Percentiles rank a stretch among this genome's conserved stretches.
Evolutionary conservation across 1,140 invertebrate genomes (phyloP).

Genomic region (Drosophila seguyi): DNA sequence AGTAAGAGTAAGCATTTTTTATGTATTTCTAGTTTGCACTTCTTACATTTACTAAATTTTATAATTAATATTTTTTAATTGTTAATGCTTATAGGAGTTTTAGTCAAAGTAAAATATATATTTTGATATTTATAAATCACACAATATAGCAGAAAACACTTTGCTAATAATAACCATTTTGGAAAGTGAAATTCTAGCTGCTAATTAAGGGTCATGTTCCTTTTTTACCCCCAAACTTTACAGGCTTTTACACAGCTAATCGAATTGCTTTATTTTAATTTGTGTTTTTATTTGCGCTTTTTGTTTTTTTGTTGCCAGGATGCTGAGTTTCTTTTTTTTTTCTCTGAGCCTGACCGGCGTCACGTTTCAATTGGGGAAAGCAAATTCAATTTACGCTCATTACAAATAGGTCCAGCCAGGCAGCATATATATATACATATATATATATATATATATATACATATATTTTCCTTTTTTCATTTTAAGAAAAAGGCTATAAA

Average conservation of each 20-base stretch:
- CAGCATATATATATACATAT: neutral
- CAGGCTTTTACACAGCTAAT: conserved; percentile 20
- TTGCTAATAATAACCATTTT: neutral
- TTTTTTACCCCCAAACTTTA: neutral
- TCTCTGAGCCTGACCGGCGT: conserved; percentile 9
- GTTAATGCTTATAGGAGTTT: too few relatives aligned
- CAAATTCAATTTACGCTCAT: conserved; percentile 56
- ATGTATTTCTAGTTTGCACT: too few relatives aligned
- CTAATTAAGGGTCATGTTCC: conserved; percentile 21
- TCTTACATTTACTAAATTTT: too few relatives aligned
- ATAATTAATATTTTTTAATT: neutral
- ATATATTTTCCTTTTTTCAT: neutral
- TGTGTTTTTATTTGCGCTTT: conserved; percentile 30
- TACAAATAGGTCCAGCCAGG: conserved; percentile 34
- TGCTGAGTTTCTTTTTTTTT: neutral
- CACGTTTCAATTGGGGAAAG: conserved; percentile 33
- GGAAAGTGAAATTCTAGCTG: neutral
- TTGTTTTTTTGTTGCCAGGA: neutral
- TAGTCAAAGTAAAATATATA: too few relatives aligned
- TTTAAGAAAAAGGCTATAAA: conserved; percentile 29
- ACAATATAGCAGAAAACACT: too few relatives aligned
- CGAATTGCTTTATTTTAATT: conserved; percentile 61
- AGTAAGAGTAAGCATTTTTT: too few relatives aligned
- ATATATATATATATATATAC: neutral
- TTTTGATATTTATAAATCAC: too few relatives aligned